Percentiles rank a stretch among this genome's conserved stretches.
Evolutionary conservation across 1,140 invertebrate genomes (phyloP).

Genomic region (Dendroctonus ponderosae): DNA sequence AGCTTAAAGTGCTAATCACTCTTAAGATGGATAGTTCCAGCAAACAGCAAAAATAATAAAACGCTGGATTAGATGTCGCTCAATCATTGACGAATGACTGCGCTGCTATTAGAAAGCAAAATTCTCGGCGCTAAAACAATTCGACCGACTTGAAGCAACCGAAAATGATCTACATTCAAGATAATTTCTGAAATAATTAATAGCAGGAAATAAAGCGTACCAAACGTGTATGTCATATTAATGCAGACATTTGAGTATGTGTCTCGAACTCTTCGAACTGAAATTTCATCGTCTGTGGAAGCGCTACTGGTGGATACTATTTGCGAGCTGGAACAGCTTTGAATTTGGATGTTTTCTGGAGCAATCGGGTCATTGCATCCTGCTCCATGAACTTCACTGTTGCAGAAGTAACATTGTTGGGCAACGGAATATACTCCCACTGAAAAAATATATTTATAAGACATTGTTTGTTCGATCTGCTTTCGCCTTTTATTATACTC

Average conservation of each 20-base stretch:
- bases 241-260: slow-evolving; percentile 1
- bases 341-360: slow-evolving; percentile 1
- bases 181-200: background rate
- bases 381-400: slow-evolving; percentile 12
- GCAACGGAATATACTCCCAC: too few relatives aligned
- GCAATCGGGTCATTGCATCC: slow-evolving; percentile 7
- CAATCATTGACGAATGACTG: too few relatives aligned
- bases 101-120: too few relatives aligned
- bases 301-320: background rate
- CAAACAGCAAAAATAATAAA: background rate
- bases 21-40: background rate
- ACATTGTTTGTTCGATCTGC: too few relatives aligned
- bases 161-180: slow-evolving; percentile 1
- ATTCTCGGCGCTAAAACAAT: too few relatives aligned
- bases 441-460: too few relatives aligned
- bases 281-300: background rate
- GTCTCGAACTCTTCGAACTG: background rate
- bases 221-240: slow-evolving; percentile 7
- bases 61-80: background rate
- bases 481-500: too few relatives aligned
- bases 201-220: slow-evolving; percentile 2
- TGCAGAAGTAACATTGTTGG: slow-evolving; percentile 63
- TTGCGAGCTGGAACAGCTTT: slow-evolving; percentile 5
- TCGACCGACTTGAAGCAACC: background rate
- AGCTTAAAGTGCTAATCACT: too few relatives aligned